Percentiles rank a stretch among this genome's conserved stretches.
Conservation (phyloP, 2,888 invertebrate species). For the Cerastoderma edule region DNA sequence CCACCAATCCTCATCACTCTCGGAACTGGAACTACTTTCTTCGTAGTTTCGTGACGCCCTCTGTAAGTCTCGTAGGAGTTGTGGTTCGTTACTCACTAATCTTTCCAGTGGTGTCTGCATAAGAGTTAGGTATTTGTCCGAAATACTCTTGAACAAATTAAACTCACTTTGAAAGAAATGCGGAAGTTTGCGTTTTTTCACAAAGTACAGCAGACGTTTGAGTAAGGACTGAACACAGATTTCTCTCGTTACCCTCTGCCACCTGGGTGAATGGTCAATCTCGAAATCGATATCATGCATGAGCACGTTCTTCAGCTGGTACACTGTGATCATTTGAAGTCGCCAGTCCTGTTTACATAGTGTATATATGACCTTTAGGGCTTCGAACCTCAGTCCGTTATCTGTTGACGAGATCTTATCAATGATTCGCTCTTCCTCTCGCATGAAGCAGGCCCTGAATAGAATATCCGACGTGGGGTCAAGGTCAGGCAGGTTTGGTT, state of each 20-base stretch:
- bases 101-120: constrained; percentile 67
- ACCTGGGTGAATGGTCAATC: constrained; percentile 75
- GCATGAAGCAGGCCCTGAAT: constrained; percentile 50
- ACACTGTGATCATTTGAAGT: constrained; percentile 59
- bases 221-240: constrained; percentile 71
- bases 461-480: constrained; percentile 59
- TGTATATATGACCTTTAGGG: constrained; percentile 53
- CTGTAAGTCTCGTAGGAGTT: constrained; percentile 63
- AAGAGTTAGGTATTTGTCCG: constrained; percentile 59
- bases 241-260: constrained; percentile 75
- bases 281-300: constrained; percentile 76
- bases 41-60: constrained; percentile 46
- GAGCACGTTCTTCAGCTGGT: constrained; percentile 77
- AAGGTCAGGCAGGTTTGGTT: constrained; percentile 53
- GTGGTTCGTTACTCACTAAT: constrained; percentile 67
- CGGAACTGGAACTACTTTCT: constrained; percentile 46
- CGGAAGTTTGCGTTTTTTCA: constrained; percentile 65
- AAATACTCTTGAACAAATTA: constrained; percentile 69
- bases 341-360: constrained; percentile 62
- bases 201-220: constrained; percentile 67
- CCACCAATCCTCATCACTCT: constrained; percentile 63
- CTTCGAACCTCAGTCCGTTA: constrained; percentile 56
- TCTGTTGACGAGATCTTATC: constrained; percentile 54
- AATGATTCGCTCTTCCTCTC: constrained; percentile 52
- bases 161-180: constrained; percentile 75